A percentile compares a stretch with the other conserved stretches of the same genome.
Conservation (phyloP, 1,140 invertebrate species). For the Brachystomella parvula region DNA sequence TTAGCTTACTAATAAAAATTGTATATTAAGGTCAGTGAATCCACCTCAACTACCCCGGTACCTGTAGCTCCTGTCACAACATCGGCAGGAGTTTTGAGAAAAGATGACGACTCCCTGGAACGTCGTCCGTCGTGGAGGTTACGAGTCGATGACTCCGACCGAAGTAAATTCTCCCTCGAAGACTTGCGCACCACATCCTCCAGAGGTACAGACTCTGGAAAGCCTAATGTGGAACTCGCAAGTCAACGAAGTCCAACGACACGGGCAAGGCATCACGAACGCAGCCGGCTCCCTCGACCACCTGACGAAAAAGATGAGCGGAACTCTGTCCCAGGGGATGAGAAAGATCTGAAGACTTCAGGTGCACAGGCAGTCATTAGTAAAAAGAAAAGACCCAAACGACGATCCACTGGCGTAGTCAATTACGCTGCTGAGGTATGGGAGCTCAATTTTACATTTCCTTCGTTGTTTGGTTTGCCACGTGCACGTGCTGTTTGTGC, state of each 20-base stretch:
- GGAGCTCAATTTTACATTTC: background rate
- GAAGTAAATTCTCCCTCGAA: constrained; percentile 55
- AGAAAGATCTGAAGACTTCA: constrained; percentile 38
- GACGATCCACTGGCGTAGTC: constrained; percentile 43
- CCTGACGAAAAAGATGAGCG: constrained; percentile 21
- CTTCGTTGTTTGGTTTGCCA: background rate
- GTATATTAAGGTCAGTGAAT: background rate
- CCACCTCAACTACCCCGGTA: background rate
- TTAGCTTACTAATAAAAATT: background rate
- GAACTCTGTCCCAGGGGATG: constrained; percentile 34
- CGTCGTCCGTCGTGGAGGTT: constrained; percentile 81
- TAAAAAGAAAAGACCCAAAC: constrained; percentile 43
- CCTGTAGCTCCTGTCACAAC: constrained; percentile 44
- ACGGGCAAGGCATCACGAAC: background rate
- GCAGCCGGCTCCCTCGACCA: constrained; percentile 25
- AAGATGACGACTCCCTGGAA: constrained; percentile 53
- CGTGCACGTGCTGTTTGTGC: too few species aligned
- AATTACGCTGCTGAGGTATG: constrained; percentile 34
- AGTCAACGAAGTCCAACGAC: constrained; percentile 28
- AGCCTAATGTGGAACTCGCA: background rate
- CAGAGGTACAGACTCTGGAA: background rate
- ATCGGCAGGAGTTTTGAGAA: constrained; percentile 42
- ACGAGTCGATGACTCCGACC: constrained; percentile 66
- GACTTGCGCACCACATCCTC: constrained; percentile 22
- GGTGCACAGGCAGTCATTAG: constrained; percentile 39